Base-by-base conservation (phyloP, 2,888 invertebrate species). In the Hecatera dysodea region DNA sequence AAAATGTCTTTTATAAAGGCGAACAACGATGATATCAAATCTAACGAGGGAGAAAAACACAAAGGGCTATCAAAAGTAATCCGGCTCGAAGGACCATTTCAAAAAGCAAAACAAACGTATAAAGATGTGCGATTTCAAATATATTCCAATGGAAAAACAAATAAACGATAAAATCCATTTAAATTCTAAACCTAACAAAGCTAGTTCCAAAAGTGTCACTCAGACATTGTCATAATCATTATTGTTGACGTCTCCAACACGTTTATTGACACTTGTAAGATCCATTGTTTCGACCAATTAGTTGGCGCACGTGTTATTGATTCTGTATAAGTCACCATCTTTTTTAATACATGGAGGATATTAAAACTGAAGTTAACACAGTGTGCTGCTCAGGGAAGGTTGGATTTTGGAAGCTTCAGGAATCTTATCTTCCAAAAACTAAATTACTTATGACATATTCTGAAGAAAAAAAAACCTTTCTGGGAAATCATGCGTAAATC, bases 221-320 rank as follows among this genome's bases (percentile, higher is more conserved):
- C 33, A 17, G 15, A 79, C 59, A 50, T 27, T 22, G 42, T 39
- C 61, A 24, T 53, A 22, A 63, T 62, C 65, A 15, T 52, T 52
- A 46, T 27, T 33, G 53, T 63, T 70, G 66, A 74, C 50, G 59
- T 60, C 55, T 67, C 39, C 36, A 64, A 55, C 71, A 56, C 70
- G 80, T 75, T 71, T 80, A 67, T 75, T 78, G 80, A 80, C 76
- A 80, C 71, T 78, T 75, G 75, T 60, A 64, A 53, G 42, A 63
- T 42, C 71, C 50, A 75, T 80, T 75, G 76, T 80, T 75, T 52
- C 22, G 56, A 53, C 52, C 59, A 56, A 60, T 64, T 53, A 48
- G 44, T 65, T 50, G 22, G 29, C 53, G 48, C 71, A 61, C 75
- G 61, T 78, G 55, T 27, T 15, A 11, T 22, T 24, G 5, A 52